phyloP scores from a whole-genome alignment of 2,888 invertebrate genomes.

The Sesia bembeciformis region DNA sequence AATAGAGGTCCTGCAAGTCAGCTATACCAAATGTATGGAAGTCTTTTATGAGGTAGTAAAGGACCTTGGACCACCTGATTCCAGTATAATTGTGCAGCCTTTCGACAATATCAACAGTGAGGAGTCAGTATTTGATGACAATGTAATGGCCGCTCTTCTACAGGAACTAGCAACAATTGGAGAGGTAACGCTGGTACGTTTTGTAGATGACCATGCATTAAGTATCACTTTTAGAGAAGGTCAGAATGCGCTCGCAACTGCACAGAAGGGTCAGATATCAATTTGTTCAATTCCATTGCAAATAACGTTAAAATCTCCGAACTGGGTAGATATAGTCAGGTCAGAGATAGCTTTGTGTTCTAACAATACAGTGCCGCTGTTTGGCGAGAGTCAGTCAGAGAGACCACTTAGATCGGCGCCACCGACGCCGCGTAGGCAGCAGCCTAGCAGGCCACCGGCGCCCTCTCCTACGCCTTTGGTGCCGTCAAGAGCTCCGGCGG shows the following conservation, averaged over 20 bases:
- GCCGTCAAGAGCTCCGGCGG: slow-evolving; percentile 60
- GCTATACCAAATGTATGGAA: slow-evolving; percentile 82
- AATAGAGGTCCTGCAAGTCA: slow-evolving; percentile 87
- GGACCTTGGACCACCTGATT: slow-evolving; percentile 95
- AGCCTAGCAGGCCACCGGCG: slow-evolving; percentile 76
- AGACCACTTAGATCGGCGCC: slow-evolving; percentile 59
- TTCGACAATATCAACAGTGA: slow-evolving; percentile 49
- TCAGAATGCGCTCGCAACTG: slow-evolving; percentile 87
- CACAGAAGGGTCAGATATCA: slow-evolving; percentile 70
- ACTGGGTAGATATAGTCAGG: slow-evolving; percentile 88
- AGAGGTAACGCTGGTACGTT: slow-evolving; percentile 92
- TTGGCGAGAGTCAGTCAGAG: slow-evolving; percentile 52
- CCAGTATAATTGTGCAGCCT: slow-evolving; percentile 86
- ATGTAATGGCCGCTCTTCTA: slow-evolving; percentile 84
- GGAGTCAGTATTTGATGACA: slow-evolving; percentile 84
- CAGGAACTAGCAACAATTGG: slow-evolving; percentile 89
- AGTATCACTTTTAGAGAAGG: slow-evolving; percentile 95
- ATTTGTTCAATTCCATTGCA: slow-evolving; percentile 79
- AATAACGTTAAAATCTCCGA: slow-evolving; percentile 85
- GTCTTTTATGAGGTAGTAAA: slow-evolving; percentile 90
- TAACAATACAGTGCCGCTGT: slow-evolving; percentile 88
- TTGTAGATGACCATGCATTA: slow-evolving; percentile 86
- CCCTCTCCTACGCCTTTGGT: slow-evolving; percentile 69
- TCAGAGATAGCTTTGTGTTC: slow-evolving; percentile 89
- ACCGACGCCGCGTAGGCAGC: slow-evolving; percentile 65